Conservation (phyloP, 2,113 vertebrate species). For the Hiodon alosoides region DNA sequence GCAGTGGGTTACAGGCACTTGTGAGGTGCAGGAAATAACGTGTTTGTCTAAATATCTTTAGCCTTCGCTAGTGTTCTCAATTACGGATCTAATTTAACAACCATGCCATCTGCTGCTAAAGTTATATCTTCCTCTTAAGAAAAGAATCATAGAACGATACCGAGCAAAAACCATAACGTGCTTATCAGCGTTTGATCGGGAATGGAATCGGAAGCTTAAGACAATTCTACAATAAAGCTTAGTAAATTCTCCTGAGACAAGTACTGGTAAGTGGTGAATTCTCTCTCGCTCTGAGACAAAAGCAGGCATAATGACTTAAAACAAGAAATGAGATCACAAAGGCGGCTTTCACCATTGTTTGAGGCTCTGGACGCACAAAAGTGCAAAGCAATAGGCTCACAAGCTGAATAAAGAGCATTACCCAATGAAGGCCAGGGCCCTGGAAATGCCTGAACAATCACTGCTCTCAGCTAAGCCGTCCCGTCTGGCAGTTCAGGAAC, state of each 20-base stretch:
- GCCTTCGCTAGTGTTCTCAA: no score
- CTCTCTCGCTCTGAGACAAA: background rate
- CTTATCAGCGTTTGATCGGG: no score
- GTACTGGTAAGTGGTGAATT: background rate
- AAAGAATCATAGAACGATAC: no score
- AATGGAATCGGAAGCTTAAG: background rate
- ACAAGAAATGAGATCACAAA: background rate
- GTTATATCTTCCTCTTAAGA: no score
- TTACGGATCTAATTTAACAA: no score
- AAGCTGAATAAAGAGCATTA: background rate
- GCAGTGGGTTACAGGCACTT: no score
- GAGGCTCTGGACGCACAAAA: background rate
- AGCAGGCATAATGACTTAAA: constrained; percentile 1
- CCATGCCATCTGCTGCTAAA: no score
- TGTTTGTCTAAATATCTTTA: no score
- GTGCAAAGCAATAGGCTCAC: background rate
- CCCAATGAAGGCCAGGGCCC: constrained; percentile 1
- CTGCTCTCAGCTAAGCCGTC: background rate
- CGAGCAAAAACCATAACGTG: no score
- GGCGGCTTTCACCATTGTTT: constrained; percentile 3
- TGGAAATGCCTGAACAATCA: constrained; percentile 10
- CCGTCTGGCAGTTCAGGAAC: background rate
- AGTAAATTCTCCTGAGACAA: no score
- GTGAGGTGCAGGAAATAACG: no score
- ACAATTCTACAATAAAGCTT: background rate